Percentiles rank a stretch among this genome's conserved stretches.
phyloP scores from a whole-genome alignment of 2,888 invertebrate species.

The Xestia ashworthii region DNA sequence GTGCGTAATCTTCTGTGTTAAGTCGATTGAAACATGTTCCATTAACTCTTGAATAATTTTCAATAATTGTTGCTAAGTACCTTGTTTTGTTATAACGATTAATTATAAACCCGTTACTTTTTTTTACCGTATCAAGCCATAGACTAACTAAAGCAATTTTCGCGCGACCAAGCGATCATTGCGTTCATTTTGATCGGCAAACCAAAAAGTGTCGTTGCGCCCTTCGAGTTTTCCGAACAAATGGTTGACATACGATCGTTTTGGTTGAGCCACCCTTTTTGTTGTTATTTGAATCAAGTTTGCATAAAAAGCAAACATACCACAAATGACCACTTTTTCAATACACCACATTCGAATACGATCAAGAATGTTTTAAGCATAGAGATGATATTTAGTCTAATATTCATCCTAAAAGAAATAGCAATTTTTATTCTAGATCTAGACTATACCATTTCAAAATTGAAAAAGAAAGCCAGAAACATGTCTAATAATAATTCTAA shows the following conservation, averaged over 20 bases:
- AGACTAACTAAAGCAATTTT: not conserved
- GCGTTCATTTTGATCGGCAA: not conserved
- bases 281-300: slow-evolving; percentile 2
- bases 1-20: slow-evolving; percentile 61
- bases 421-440: not conserved
- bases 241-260: not conserved
- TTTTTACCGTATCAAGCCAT: not conserved
- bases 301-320: not conserved
- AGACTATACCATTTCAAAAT: not conserved
- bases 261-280: not conserved
- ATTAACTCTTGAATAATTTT: slow-evolving; percentile 45
- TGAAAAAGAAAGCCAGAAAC: slow-evolving; percentile 24
- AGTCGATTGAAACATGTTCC: slow-evolving; percentile 56
- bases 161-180: not conserved
- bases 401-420: slow-evolving; percentile 4
- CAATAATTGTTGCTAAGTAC: slow-evolving; percentile 43
- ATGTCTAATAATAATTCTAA: slow-evolving; percentile 22
- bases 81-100: slow-evolving; percentile 15
- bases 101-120: not conserved
- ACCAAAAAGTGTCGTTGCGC: no score
- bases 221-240: not conserved
- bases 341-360: not conserved
- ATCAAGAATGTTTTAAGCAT: not conserved
- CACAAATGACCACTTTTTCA: not conserved
- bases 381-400: not conserved